A percentile compares a stretch with the other conserved stretches of the same genome.
Conservation (phyloP, 1,140 invertebrate species). For the Temnothorax longispinosus region DNA sequence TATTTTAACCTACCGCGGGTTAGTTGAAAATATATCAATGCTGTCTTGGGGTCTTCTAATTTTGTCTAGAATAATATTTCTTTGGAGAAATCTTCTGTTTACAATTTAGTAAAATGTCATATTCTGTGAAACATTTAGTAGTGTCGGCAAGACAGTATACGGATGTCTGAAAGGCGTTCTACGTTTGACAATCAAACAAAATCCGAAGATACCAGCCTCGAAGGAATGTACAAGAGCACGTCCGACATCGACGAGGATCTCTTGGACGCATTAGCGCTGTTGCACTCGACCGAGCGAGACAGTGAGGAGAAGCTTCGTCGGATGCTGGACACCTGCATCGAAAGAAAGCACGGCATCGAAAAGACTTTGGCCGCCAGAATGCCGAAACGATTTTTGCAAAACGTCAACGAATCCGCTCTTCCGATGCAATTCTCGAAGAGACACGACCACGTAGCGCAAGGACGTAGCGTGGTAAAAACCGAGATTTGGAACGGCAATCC, state of each 20-base stretch:
- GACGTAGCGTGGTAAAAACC: background rate
- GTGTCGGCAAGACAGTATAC: no score
- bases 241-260: slow-evolving; percentile 69
- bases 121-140: background rate
- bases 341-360: slow-evolving; percentile 63
- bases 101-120: background rate
- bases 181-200: background rate
- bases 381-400: slow-evolving; percentile 34
- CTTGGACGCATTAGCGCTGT: slow-evolving; percentile 67
- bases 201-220: background rate
- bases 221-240: slow-evolving; percentile 52
- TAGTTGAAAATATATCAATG: background rate
- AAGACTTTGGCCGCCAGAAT: slow-evolving; percentile 62
- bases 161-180: background rate
- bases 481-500: background rate
- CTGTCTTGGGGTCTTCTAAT: background rate
- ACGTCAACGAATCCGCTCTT: background rate
- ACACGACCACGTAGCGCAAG: background rate
- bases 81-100: background rate
- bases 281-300: slow-evolving; percentile 73
- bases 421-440: background rate
- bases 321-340: slow-evolving; percentile 73
- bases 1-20: background rate
- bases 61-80: background rate
- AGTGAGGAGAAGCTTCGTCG: slow-evolving; percentile 72